A percentile compares a stretch with the other conserved stretches of the same genome.
These are phyloP conservation scores for Meteorus sp. DNA, from an alignment of 1,140 invertebrate genomes.

Conservation along the genomic window DNA sequence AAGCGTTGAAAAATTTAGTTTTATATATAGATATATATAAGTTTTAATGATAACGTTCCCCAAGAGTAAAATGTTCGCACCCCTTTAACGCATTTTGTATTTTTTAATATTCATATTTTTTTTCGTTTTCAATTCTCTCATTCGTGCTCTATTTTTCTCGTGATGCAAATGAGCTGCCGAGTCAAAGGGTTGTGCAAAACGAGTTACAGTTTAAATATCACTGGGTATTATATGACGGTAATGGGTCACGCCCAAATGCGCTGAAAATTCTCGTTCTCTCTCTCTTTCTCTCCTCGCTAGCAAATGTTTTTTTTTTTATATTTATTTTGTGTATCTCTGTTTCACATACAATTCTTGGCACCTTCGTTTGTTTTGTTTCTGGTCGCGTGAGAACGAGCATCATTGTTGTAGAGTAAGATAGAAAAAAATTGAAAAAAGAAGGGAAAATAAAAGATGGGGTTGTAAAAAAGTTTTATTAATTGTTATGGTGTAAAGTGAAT, in stretches of 20 bases:
- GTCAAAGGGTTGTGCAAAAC: constrained; percentile 30
- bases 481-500: constrained; percentile 20
- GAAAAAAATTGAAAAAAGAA: too few species aligned
- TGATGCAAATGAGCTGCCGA: constrained; percentile 32
- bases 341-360: constrained; percentile 11
- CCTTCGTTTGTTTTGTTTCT: constrained; percentile 17
- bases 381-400: constrained; percentile 20
- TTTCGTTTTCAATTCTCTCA: constrained; percentile 19
- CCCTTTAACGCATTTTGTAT: constrained; percentile 12
- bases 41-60: background rate
- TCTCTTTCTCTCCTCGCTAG: constrained; percentile 13
- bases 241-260: constrained; percentile 51
- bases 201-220: constrained; percentile 37
- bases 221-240: constrained; percentile 38
- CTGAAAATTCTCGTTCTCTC: background rate
- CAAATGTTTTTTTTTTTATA: background rate
- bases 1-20: background rate
- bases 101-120: constrained; percentile 15
- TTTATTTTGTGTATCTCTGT: constrained; percentile 10
- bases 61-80: background rate
- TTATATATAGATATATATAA: background rate
- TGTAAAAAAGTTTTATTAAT: constrained; percentile 28
- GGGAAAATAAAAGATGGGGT: constrained; percentile 22
- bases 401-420: too few species aligned
- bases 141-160: too few species aligned